These are phyloP conservation scores for Lithodes maja DNA, from an alignment of 2,888 invertebrate species.

Conservation along the genomic window DNA sequence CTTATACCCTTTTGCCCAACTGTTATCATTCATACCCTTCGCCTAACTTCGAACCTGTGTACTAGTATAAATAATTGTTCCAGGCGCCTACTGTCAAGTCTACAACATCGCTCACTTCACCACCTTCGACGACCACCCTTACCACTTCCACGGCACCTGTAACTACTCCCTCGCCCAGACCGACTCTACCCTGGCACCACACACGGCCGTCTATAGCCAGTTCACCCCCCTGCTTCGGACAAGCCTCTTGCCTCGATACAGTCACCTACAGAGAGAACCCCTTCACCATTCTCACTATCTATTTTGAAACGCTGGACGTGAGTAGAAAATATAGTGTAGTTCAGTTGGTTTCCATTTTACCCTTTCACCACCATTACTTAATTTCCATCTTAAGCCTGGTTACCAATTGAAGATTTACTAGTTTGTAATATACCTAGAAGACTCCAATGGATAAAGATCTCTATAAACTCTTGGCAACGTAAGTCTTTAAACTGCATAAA, in stretches of 20 bases:
- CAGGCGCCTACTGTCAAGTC: slow-evolving; percentile 19
- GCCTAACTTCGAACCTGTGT: too few species aligned
- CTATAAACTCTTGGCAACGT: too few species aligned
- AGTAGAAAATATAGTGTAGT: neutral
- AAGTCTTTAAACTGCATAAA: too few species aligned
- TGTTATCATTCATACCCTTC: too few species aligned
- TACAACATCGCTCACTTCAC: slow-evolving; percentile 40
- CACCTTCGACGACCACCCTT: slow-evolving; percentile 38
- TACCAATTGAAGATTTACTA: too few species aligned
- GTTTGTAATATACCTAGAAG: too few species aligned
- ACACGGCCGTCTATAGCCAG: slow-evolving; percentile 12
- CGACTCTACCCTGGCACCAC: neutral
- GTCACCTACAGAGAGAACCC: slow-evolving; percentile 31
- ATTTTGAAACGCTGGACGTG: neutral
- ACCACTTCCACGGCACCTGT: slow-evolving; percentile 24
- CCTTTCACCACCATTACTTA: neutral
- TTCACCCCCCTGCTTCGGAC: neutral
- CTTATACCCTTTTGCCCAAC: too few species aligned
- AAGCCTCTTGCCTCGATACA: slow-evolving; percentile 24
- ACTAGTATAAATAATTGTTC: neutral
- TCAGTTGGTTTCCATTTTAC: neutral
- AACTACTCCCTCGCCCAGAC: slow-evolving; percentile 43
- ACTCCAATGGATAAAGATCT: too few species aligned
- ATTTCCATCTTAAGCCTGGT: too few species aligned
- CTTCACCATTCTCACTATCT: neutral